Conservation (phyloP, 2,888 invertebrate genomes). For the Cylloceria caligata region DNA sequence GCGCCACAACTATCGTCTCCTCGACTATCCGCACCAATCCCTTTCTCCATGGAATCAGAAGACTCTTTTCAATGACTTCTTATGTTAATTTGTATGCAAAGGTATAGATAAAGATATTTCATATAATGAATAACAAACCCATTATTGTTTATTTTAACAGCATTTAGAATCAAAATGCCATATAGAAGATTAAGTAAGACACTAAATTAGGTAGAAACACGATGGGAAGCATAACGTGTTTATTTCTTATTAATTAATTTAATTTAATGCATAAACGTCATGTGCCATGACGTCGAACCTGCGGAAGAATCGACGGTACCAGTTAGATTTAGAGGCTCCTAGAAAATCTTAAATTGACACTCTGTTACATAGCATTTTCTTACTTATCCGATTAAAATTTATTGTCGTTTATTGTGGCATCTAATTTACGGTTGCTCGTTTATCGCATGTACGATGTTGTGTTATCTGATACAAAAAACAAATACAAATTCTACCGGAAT, state of each 20-base stretch:
- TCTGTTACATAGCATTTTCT: not conserved
- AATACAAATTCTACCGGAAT: too few species aligned
- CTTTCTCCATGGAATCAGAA: too few species aligned
- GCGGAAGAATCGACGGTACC: not conserved
- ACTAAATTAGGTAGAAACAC: not conserved
- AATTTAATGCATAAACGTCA: not conserved
- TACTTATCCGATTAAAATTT: not conserved
- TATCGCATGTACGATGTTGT: not conserved
- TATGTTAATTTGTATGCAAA: not conserved
- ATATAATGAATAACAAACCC: not conserved
- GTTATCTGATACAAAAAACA: not conserved
- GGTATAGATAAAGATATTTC: not conserved
- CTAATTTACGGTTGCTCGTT: not conserved
- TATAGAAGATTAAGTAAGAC: not conserved
- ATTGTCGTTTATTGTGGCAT: not conserved
- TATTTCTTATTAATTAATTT: conserved; percentile 2
- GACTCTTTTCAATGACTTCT: not conserved
- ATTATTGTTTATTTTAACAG: not conserved
- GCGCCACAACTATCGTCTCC: too few species aligned
- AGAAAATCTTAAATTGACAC: not conserved
- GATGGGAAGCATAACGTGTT: not conserved
- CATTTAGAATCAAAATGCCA: not conserved
- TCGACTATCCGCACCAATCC: too few species aligned
- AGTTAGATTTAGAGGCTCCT: not conserved
- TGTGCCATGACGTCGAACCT: not conserved